Base-by-base conservation (phyloP, 2,888 invertebrate genomes). In the Caprella mutica region DNA sequence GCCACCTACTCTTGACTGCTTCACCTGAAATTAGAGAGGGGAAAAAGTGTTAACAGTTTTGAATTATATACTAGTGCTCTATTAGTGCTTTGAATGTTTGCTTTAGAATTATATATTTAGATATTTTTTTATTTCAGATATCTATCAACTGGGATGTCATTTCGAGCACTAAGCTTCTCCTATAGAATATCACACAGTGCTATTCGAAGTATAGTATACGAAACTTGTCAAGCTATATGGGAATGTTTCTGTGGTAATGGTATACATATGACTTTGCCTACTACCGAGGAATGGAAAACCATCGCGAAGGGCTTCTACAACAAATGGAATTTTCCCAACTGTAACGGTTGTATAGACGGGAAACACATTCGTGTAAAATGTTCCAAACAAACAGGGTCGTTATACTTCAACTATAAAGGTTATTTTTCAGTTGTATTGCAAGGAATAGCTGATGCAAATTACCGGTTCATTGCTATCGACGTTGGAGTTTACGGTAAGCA, bases 61-160 rank as follows among this genome's bases (percentile, higher is more conserved):
- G 23, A 43, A 43, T 43, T 43, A 23, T 43, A 48, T 19, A 48
- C 26, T 48, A 26, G 24, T 48, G 48, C 14, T 27, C n/a, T 27
- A 23, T 48, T 26, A 48, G 26, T 27, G 48, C n/a, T 48, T 48
- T 48, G 48, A 27, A 48, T 24, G n/a, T 2, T 48, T 48, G 43
- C 4, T 43, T 43, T 43, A 43, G 23, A 21, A 43, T n/a, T 43
- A 43, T 43, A 43, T 43, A 23, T 43, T 43, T 2, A 43, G 17
- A 21, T 43, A 43, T 43, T 43, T 43, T 48, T 29, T 48, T 48
- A 48, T 48, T 48, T 27, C 48, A 48, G 24, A 48, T 48, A 27
- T 48, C 48, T 48, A 48, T 48, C 29, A 48, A 48, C 48, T 48
- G 5, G 48, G 48, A 48, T 48, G 48, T 48, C 48, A 48, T 48